phyloP scores from a whole-genome alignment of 2,113 vertebrate species.

The Lycaon pictus region DNA sequence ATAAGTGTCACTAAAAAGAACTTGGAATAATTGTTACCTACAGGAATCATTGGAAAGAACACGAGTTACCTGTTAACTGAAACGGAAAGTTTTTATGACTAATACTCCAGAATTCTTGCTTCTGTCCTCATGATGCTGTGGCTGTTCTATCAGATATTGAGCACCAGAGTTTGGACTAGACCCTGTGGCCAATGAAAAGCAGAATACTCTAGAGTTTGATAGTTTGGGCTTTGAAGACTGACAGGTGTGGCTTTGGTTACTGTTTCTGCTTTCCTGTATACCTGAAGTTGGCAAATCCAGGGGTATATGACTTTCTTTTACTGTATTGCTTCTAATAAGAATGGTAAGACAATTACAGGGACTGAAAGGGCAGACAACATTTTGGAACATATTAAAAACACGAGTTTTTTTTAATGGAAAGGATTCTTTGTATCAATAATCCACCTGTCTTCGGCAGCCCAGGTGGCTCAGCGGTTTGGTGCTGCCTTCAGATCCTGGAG shows the following conservation, averaged over 20 bases:
- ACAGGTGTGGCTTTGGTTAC: not conserved
- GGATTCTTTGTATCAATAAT: not conserved
- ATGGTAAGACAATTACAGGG: not conserved
- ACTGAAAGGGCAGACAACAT: not conserved
- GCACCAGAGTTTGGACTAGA: not conserved
- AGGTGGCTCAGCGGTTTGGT: too few species aligned
- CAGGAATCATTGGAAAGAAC: constrained; percentile 16
- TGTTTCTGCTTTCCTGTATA: not conserved
- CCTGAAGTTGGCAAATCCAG: constrained; percentile 13
- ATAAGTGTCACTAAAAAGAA: constrained; percentile 5
- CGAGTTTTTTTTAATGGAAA: not conserved
- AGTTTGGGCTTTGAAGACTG: not conserved
- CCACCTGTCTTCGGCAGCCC: not conserved
- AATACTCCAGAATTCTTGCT: not conserved
- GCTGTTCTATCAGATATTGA: not conserved
- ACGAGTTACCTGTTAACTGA: constrained; percentile 45
- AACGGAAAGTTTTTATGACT: constrained; percentile 46
- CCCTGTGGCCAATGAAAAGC: not conserved
- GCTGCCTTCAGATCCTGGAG: too few species aligned
- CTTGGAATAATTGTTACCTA: not conserved
- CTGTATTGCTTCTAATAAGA: not conserved
- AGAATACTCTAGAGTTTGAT: not conserved
- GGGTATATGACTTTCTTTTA: not conserved
- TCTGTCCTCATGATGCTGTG: not conserved
- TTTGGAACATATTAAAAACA: constrained; percentile 39